phyloP scores from a whole-genome alignment of 37 sponge, comb jelly and placozoan species.

The Ephydatia muelleri region DNA sequence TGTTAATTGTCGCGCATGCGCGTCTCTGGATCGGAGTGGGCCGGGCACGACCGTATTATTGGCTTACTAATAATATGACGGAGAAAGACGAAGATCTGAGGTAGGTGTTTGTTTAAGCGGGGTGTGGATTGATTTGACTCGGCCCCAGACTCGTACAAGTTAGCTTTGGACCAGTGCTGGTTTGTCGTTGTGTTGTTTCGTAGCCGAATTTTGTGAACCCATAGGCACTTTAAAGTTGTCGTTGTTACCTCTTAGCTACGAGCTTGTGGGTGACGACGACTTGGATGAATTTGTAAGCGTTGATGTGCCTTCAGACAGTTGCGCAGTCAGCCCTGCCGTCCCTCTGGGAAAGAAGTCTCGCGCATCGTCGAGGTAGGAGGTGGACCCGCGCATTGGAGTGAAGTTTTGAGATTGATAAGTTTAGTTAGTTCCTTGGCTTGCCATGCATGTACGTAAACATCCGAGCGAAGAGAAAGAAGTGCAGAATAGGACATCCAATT shows the following conservation, averaged over 20 bases:
- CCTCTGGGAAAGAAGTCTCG: background rate
- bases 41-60: background rate
- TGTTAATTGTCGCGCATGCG: background rate
- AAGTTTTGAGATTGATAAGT: no score
- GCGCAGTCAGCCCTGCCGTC: background rate
- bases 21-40: background rate
- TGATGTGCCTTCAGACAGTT: background rate
- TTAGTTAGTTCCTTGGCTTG: background rate
- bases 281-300: background rate
- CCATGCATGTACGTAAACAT: background rate
- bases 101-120: background rate
- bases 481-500: no score
- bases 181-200: no score
- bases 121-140: background rate
- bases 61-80: background rate
- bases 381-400: no score
- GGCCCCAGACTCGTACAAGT: background rate
- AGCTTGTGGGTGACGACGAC: background rate
- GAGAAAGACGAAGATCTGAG: background rate
- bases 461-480: background rate
- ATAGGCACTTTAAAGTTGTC: no score
- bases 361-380: background rate
- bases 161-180: no score
- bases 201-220: no score
- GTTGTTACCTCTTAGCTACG: background rate